Evolutionary conservation across 2,113 vertebrate species (phyloP), one percentile per base, ranked within the genome.

Genomic region (Paramormyrops kingsleyae): DNA sequence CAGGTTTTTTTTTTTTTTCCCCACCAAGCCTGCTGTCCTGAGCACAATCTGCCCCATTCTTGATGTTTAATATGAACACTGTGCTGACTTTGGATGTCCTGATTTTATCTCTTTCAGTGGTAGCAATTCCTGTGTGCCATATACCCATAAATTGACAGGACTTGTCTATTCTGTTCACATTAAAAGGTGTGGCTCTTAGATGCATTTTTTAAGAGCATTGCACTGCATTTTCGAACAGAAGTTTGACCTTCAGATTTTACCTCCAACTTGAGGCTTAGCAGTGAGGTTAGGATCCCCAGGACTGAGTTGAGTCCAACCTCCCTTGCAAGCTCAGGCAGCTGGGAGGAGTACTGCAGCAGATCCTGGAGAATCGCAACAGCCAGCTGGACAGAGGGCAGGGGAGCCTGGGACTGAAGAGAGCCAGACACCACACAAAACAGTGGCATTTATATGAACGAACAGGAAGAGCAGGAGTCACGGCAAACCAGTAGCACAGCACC

Each of bases 241-340:
- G 49, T 21, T 80, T 47, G 83, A 42, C 49, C 21, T 6, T 24
- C 42, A 21, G 9, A 85, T 1, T 92, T 96, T 89, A 98, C 97
- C 97, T 98, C 97, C 0, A 94, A 93, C 90, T 97, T 97, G 24
- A 98, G 96, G 74, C 96, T 96, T 88, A 98, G 95, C 89, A 98
- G 92, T 5, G 97, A 98, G 0, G 97, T 98, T 5, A 98, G 96
- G 80, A 98, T 96, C 5, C 97, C 97, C 6, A 97, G 96, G 77
- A 98, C 94, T 86, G 96, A 97, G 94, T 98, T 98, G 83, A 97
- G 96, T 47, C 97, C 96, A 8, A 98, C 97, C 91, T 98, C 97
- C 66, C 97, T 92, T 66, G 97, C 95, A 10, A 98, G 94, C 47
- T 97, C 94, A 0, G 97, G 94, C 3, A 98, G 93, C 92, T 97